Base-by-base conservation (phyloP, 35 echinoderm and acorn worm genomes). In the Apostichopus californicus region DNA sequence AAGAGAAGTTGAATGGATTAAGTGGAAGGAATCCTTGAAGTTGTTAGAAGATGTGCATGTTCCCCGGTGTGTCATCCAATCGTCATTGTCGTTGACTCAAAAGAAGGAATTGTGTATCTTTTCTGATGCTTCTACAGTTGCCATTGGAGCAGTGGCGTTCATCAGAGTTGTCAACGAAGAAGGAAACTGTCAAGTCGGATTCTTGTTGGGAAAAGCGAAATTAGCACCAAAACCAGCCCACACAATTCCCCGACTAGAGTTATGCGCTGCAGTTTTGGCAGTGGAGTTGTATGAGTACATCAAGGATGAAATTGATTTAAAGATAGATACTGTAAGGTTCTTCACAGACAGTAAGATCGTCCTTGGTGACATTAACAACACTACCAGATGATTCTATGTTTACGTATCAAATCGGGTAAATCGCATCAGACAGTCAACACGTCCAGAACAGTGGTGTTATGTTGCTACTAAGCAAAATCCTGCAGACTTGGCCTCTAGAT, bases 221-320 rank as follows among this genome's bases (percentile, higher is more conserved):
- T 28, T 87, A 14, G 83, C 81, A 54, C 92, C 92, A 28, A 90
- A 26, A 64, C 91, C 75, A 10, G 93, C 90, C 28, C 13, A 80
- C 26, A 92, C 95, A 5, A 91, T 97, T 18, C 95, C 91, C 1
- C 60, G 94, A 9, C 83, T 98, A 6, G 94, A 98, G 80, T 78
- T 98, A 6, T 91, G 92, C 78, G 96, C 94, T 34, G 96, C 96
- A 5, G 94, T 98, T 8, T 2, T 95, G 14, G 83, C 94, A 1
- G 28, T 87, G 57, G 85, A 65, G 57, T 20, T 87, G 56, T 64
- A 5, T 59, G 57, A 59, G 6, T 59, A 59, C 10, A 10, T 59
- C 57, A 59, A 59, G 5, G 57, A 59, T 59, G 57, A 59, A 59
- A 59, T 59, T 59, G 57, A 1, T 59, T 5, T 5, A 0, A 0